Evolutionary conservation across 1,140 invertebrate species (phyloP), one percentile per base, ranked within the genome.

Genomic region (Lanistes nyassanus): DNA sequence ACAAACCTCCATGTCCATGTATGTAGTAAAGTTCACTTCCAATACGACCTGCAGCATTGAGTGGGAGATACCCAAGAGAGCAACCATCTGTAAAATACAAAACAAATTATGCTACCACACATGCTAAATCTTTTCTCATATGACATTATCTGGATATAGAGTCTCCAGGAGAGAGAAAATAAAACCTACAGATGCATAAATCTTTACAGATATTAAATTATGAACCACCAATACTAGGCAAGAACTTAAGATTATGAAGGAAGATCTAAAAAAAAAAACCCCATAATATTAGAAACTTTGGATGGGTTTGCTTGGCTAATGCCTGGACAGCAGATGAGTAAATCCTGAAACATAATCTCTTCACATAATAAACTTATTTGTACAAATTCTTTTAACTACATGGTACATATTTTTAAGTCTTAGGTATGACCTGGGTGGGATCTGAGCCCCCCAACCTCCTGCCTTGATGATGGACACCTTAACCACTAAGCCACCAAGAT

Each of bases 1-100:
- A 0, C 42, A 71, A 79, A 89, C 89, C 88, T 78, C 83, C 80
- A 86, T 90, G 88, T 60, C 80, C 90, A 76, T 81, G 94, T 70
- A 96, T 90, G 95, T 92, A 96, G 94, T 55, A 93, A 93, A 90
- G 94, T 95, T 62, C 65, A 34, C 23, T 93, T 94, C 87, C 95
- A 95, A 60, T 42, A 79, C 95, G 92, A 0, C 96, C 96, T 82
- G 93, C 95, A 84, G 96, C 94, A 85, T 95, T 94, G 31, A 97
- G 88, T 11, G 95, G 94, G 64, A 98, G 89, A 58, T 97, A 93
- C 11, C 95, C 95, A 79, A 97, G 91, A 91, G 93, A 95, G 16
- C 95, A 95, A 11, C 95, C 96, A 76, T 85, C 89, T 88, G 65
- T 34, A 80, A 79, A 85, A 91, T 89, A 82, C 78, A 77, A 64